Conservation (phyloP, 2,888 invertebrate genomes). For the Ceriagrion tenellum region DNA sequence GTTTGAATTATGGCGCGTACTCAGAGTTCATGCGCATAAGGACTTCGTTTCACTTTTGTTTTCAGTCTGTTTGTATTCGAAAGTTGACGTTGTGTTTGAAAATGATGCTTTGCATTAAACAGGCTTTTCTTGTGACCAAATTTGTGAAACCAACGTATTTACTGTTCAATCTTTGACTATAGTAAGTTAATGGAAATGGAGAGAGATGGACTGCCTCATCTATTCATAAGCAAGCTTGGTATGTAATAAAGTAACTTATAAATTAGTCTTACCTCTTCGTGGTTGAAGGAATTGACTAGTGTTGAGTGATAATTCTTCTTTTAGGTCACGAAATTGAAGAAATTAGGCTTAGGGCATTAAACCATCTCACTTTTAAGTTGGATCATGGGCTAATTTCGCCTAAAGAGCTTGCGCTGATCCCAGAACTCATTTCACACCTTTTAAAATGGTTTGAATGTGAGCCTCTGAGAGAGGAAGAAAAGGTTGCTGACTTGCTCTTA, state of each 20-base stretch:
- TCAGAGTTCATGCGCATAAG: background rate
- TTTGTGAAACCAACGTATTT: background rate
- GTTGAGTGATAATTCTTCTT: constrained; percentile 68
- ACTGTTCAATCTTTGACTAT: background rate
- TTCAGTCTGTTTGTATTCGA: background rate
- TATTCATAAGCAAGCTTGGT: constrained; percentile 49
- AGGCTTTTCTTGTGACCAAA: background rate
- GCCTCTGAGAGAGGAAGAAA: constrained; percentile 80
- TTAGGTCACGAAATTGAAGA: constrained; percentile 81
- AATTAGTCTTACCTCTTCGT: background rate
- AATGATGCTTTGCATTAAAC: background rate
- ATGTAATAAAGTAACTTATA: background rate
- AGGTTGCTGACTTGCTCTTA: constrained; percentile 81
- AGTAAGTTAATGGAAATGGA: background rate
- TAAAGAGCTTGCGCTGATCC: constrained; percentile 81
- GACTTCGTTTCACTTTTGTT: background rate
- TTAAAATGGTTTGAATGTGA: constrained; percentile 83
- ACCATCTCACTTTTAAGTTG: constrained; percentile 82
- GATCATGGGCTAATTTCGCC: constrained; percentile 82
- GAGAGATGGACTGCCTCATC: constrained; percentile 17
- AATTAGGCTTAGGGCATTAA: constrained; percentile 81
- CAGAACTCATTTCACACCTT: constrained; percentile 81
- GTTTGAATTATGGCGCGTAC: background rate
- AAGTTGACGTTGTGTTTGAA: constrained; percentile 48
- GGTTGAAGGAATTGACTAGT: background rate